phyloP scores from a whole-genome alignment of 2,113 vertebrate genomes.

The Eulemur macaco region DNA sequence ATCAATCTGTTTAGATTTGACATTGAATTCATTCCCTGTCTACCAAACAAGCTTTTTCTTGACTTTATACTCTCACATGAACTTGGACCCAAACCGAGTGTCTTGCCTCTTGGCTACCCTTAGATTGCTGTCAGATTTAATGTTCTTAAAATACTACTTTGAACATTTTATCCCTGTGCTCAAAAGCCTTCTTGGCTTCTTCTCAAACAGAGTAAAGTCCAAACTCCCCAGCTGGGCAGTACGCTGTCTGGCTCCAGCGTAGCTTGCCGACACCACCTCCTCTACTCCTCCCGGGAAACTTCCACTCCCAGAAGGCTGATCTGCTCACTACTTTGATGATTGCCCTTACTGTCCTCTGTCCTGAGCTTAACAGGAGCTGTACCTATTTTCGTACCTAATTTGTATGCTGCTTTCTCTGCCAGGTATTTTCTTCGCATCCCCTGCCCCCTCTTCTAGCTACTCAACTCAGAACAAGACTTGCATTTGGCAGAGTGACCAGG shows the following conservation, averaged over 20 bases:
- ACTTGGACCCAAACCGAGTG: background rate
- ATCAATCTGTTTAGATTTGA: background rate
- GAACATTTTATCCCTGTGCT: conserved; percentile 41
- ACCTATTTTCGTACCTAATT: background rate
- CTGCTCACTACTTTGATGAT: background rate
- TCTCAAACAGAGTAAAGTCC: background rate
- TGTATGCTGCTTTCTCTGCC: background rate
- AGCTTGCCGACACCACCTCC: background rate
- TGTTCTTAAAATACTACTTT: conserved; percentile 55
- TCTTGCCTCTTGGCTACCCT: conserved; percentile 56
- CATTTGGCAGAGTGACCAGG: background rate
- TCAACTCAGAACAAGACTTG: background rate
- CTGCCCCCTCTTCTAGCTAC: background rate
- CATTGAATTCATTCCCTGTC: background rate
- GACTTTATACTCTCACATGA: background rate
- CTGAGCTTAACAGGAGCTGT: background rate
- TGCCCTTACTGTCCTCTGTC: background rate
- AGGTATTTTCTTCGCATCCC: background rate
- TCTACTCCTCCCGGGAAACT: background rate
- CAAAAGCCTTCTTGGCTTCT: conserved; percentile 38
- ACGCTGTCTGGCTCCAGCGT: background rate
- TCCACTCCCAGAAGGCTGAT: background rate
- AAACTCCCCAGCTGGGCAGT: background rate
- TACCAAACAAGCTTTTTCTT: background rate
- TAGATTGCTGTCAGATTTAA: conserved; percentile 52